Evolutionary conservation across 2,888 invertebrate genomes (phyloP).

Genomic region (Hyposoter dolosus): DNA sequence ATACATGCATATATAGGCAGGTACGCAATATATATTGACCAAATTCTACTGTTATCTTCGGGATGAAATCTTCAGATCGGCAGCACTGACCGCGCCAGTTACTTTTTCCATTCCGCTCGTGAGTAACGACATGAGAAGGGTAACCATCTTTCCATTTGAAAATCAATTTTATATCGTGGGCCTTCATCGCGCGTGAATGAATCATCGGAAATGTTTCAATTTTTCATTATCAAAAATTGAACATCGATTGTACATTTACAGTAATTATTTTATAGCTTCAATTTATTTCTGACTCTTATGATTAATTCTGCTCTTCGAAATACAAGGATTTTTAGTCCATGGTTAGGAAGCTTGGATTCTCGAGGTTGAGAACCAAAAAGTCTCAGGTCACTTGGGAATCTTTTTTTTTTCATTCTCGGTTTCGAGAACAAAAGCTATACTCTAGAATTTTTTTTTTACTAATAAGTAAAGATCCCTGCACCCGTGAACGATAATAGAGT

Average conservation of each 20-base stretch:
- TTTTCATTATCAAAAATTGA: neutral
- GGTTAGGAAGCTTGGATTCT: neutral
- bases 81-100: slow-evolving; percentile 46
- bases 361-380: neutral
- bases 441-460: neutral
- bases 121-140: slow-evolving; percentile 27
- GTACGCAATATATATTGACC: slow-evolving; percentile 28
- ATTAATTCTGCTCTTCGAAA: neutral
- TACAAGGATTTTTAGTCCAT: neutral
- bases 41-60: slow-evolving; percentile 39
- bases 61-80: slow-evolving; percentile 50
- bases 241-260: neutral
- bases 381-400: neutral
- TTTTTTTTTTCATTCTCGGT: neutral
- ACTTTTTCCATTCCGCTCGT: slow-evolving; percentile 40
- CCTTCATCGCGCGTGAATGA: neutral
- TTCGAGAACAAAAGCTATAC: neutral
- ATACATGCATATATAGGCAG: neutral
- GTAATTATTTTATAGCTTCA: neutral
- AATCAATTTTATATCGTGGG: slow-evolving; percentile 22
- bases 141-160: slow-evolving; percentile 13
- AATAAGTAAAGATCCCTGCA: neutral
- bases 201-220: neutral
- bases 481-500: slow-evolving; percentile 5
- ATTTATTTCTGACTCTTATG: neutral